phyloP scores from a whole-genome alignment of 1,140 invertebrate genomes.

The Eumaeus atala region DNA sequence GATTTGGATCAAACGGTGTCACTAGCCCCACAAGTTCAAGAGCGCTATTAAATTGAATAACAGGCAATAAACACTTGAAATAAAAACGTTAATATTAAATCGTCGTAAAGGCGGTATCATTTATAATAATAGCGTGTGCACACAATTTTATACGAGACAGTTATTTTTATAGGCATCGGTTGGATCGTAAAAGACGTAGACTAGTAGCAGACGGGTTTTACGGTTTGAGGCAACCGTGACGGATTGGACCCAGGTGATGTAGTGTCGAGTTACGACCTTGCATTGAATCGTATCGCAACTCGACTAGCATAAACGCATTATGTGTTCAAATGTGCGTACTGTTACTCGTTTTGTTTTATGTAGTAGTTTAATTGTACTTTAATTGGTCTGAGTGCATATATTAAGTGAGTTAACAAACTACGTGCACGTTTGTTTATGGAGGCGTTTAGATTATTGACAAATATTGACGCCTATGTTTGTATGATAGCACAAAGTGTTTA shows the following conservation, averaged over 20 bases:
- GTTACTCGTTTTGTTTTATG: too few species aligned
- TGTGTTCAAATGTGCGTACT: too few species aligned
- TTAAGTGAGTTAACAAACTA: too few species aligned
- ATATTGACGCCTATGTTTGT: too few species aligned
- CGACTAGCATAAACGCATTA: too few species aligned
- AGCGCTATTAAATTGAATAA: conserved; percentile 66
- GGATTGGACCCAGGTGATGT: conserved; percentile 48
- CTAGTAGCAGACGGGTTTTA: conserved; percentile 65
- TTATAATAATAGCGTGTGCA: conserved; percentile 61
- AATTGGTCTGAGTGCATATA: too few species aligned
- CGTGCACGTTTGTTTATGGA: too few species aligned
- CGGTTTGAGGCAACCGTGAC: conserved; percentile 44
- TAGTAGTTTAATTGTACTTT: too few species aligned
- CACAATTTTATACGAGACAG: conserved; percentile 45
- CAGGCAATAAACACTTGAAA: conserved; percentile 58
- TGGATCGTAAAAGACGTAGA: conserved; percentile 64
- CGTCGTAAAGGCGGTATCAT: conserved; percentile 58
- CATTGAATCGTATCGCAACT: conserved; percentile 14
- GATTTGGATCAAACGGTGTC: conserved; percentile 69
- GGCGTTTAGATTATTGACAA: too few species aligned
- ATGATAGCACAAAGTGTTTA: too few species aligned
- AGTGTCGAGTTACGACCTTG: conserved; percentile 30
- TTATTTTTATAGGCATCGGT: conserved; percentile 65
- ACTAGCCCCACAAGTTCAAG: conserved; percentile 70
- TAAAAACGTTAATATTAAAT: conserved; percentile 63